Conservation (phyloP, 2,113 vertebrate species). For the Symphodus melops region DNA sequence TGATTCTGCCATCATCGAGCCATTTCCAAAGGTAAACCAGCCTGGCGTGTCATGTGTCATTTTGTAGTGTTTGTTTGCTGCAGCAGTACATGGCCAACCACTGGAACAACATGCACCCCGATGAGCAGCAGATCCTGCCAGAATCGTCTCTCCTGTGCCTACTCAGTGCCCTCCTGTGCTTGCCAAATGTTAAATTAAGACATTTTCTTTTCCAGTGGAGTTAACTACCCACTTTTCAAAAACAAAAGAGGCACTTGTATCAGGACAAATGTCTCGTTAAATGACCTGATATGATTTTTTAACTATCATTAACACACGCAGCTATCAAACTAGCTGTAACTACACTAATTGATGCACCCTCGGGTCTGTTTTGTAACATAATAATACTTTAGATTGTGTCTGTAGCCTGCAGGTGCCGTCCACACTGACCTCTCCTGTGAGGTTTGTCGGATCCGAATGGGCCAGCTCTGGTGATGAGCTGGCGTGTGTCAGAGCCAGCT, state of each 20-base stretch:
- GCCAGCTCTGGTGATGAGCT: constrained; percentile 27
- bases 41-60: constrained; percentile 5
- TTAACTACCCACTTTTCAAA: constrained; percentile 40
- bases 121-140: constrained; percentile 43
- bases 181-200: constrained; percentile 59
- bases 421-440: constrained; percentile 57
- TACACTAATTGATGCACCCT: constrained; percentile 3
- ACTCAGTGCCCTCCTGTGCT: constrained; percentile 33
- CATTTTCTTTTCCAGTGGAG: neutral
- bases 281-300: constrained; percentile 14
- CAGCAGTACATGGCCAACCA: constrained; percentile 34
- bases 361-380: neutral
- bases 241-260: constrained; percentile 2
- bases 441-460: constrained; percentile 30
- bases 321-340: constrained; percentile 13
- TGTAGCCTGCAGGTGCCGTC: constrained; percentile 6
- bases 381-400: constrained; percentile 3
- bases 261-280: neutral
- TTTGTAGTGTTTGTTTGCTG: constrained; percentile 27
- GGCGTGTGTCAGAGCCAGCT: constrained; percentile 55
- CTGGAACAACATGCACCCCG: constrained; percentile 46
- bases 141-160: constrained; percentile 40
- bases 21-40: constrained; percentile 7
- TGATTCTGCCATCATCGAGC: neutral
- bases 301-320: constrained; percentile 2